Evolutionary conservation across 2,113 vertebrate genomes (phyloP), one percentile per base, ranked within the genome.

Genomic region (Eubucco bourcierii): DNA sequence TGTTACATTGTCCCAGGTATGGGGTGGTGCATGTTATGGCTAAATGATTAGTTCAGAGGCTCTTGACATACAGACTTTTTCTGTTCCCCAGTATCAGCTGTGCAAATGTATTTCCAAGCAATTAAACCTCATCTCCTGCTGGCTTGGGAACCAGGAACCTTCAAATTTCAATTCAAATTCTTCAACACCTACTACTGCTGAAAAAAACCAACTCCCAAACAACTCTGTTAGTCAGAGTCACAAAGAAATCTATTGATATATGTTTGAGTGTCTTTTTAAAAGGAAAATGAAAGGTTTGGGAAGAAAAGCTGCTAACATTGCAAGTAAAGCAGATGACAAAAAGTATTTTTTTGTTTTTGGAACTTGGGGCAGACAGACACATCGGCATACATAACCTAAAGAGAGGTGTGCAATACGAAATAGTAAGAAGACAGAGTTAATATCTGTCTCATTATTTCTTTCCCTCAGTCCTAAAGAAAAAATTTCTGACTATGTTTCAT

Each of bases 61-160:
- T 97, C 95, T 96, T 98, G 97, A 98, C 97, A 97, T 93, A 95
- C 75, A 97, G 95, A 94, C 92, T 97, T 97, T 97, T 96, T 96
- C 94, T 91, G 96, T 95, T 98, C 84, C 93, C 94, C 92, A 79
- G 85, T 97, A 97, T 98, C 97, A 97, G 88, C 97, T 97, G 96
- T 97, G 97, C 97, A 98, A 98, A 98, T 97, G 90, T 97, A 98
- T 98, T 98, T 98, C 95, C 95, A 97, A 97, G 98, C 97, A 98
- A 98, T 98, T 98, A 98, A 97, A 93, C 76, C 94, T 96, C 95
- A 95, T 95, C 96, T 97, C 97, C 97, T 97, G 97, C 97, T 98
- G 98, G 56, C 95, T 96, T 96, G 94, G 95, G 94, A 98, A 94
- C 94, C 92, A 96, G 84, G 96, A 97, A 96, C 97, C 77, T 98